Percentiles rank a stretch among this genome's conserved stretches.
Conservation (phyloP, 2,797 vertebrate species). For the Hapalemur alaotrensis region DNA sequence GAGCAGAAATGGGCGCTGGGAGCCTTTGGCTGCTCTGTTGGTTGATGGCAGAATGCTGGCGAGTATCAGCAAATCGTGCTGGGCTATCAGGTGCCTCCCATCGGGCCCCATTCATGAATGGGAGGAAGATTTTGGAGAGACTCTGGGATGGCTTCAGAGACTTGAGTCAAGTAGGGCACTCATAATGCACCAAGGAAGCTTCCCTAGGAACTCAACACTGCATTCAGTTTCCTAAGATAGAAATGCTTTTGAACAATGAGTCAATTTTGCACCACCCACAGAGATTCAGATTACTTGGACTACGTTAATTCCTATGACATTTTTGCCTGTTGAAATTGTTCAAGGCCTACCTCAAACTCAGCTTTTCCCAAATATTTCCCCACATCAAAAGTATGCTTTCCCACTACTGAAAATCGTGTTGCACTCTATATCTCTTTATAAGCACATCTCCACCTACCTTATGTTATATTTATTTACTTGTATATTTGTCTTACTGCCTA, state of each 20-base stretch:
- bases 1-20: neutral
- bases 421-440: neutral
- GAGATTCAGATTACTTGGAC: neutral
- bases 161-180: neutral
- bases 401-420: neutral
- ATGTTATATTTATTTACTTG: neutral
- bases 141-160: neutral
- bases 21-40: neutral
- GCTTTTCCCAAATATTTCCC: neutral
- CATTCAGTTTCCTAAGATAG: neutral
- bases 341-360: neutral
- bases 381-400: neutral
- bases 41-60: neutral
- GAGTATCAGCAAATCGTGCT: neutral
- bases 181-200: neutral
- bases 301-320: neutral
- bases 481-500: neutral
- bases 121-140: neutral
- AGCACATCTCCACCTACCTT: neutral
- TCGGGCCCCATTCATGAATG: neutral
- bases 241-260: neutral
- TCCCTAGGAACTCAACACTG: neutral
- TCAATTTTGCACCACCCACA: neutral
- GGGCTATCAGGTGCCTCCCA: no score
- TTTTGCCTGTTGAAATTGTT: neutral